Evolutionary conservation across 2,888 invertebrate species (phyloP).

Genomic region (Xiphydria camelus): DNA sequence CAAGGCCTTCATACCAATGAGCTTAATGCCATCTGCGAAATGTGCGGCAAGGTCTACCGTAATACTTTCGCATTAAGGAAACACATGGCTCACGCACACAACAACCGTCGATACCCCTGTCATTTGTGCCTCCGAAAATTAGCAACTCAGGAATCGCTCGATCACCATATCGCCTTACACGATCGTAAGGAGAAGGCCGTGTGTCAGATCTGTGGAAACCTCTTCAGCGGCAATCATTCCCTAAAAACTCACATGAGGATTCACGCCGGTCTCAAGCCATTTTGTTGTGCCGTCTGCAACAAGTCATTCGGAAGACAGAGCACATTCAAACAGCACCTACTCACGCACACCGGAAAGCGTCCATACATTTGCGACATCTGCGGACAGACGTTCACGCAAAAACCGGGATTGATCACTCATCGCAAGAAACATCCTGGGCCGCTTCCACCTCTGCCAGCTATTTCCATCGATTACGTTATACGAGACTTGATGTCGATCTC

Average conservation of each 20-base stretch:
- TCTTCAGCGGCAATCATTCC: conserved; percentile 37
- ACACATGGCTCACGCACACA: too few species aligned
- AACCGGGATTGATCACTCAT: conserved; percentile 34
- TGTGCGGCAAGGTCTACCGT: conserved; percentile 38
- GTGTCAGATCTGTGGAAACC: too few species aligned
- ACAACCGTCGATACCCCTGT: too few species aligned
- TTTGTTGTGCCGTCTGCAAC: conserved; percentile 47
- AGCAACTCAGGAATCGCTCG: too few species aligned
- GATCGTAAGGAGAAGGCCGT: too few species aligned
- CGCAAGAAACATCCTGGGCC: conserved; percentile 35
- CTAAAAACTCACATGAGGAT: conserved; percentile 42
- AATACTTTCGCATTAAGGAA: too few species aligned
- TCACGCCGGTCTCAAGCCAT: conserved; percentile 47
- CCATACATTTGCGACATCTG: conserved; percentile 45
- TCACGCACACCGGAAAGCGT: conserved; percentile 47
- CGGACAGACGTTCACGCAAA: conserved; percentile 31
- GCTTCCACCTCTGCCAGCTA: conserved; percentile 28
- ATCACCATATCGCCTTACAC: too few species aligned
- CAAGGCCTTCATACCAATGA: conserved; percentile 40
- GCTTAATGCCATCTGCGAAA: conserved; percentile 37
- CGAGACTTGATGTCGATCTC: too few species aligned
- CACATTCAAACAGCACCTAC: conserved; percentile 43
- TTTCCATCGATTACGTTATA: conserved; percentile 33
- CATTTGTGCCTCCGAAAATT: too few species aligned
- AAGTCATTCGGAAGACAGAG: conserved; percentile 48